Evolutionary conservation across 2,797 vertebrate species (phyloP), one percentile per base, ranked within the genome.

Genomic region (Silurus aristotelis): DNA sequence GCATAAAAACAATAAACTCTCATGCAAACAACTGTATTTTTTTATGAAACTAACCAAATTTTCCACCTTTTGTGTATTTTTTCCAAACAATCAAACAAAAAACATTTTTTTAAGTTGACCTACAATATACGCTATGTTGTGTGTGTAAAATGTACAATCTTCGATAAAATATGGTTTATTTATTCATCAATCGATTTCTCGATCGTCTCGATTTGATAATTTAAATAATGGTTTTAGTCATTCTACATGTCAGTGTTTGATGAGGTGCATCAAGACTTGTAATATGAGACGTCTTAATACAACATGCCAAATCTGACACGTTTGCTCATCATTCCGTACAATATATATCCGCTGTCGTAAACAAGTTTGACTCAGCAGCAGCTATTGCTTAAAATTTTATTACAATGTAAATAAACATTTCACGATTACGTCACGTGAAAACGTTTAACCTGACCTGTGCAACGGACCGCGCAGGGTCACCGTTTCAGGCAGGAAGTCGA

Each of bases 401-500:
- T 38, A 38, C 38, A 38, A 38, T 38, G 0, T 4, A 38, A 38
- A 52, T 52, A 3, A 52, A 6, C 2, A 3, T 75, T 75, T 75
- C 25, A 75, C 25, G n/a, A 75, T 12, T 12, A 14, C 6, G 3
- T 1, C 46, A 46, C 55, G 27, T 64, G 22, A 72, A 55, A 66
- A 48, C 6, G 61, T 25, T 8, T 27, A 46, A 38, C 56, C 83
- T 79, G 46, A 99, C 98, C 98, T 96, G 58, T 99, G 98, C 85
- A 99, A 96, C 0, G 98, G 98, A 66, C 97, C 97, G 73, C 98
- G 94, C 0, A 97, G 97, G 8, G 97, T 98, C 91, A 99, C 96
- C 66, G 98, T 99, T 92, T 99, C 98, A 19, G 98, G 98, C 70
- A 99, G 96, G 89, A 97, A 99, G 92, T 99, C 98, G 8, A 99